phyloP scores from a whole-genome alignment of 2,888 invertebrate genomes.

The Aethes cnicana region DNA sequence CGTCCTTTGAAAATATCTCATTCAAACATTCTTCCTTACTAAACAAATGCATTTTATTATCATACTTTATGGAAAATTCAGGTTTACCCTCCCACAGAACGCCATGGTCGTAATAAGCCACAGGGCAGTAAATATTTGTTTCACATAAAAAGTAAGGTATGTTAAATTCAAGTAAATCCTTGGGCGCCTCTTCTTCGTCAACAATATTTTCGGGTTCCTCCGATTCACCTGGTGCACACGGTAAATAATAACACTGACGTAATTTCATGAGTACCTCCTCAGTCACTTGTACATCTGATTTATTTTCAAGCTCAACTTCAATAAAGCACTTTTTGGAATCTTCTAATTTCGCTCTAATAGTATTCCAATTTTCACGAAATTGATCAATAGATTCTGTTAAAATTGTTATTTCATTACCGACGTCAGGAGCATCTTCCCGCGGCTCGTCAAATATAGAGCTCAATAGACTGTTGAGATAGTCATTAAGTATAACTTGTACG shows the following conservation, averaged over 20 bases:
- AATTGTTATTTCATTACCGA: conserved; percentile 34
- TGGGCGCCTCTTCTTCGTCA: conserved; percentile 46
- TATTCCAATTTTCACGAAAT: conserved; percentile 65
- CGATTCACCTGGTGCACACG: conserved; percentile 50
- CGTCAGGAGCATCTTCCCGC: conserved; percentile 39
- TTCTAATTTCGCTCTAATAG: conserved; percentile 67
- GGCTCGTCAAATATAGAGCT: conserved; percentile 39
- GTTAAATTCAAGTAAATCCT: conserved; percentile 55
- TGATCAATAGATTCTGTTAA: conserved; percentile 58
- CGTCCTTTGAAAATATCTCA: conserved; percentile 73
- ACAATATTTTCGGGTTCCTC: conserved; percentile 46
- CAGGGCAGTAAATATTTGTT: conserved; percentile 83
- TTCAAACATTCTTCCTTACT: conserved; percentile 69
- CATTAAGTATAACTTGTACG: conserved; percentile 47
- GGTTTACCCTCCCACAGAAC: conserved; percentile 84
- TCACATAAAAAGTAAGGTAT: conserved; percentile 76
- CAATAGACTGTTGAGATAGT: conserved; percentile 40
- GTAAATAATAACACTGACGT: conserved; percentile 58
- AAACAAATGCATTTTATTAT: conserved; percentile 80
- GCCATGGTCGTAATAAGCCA: conserved; percentile 76
- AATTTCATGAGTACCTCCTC: conserved; percentile 61
- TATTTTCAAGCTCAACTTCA: conserved; percentile 72
- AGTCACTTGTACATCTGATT: conserved; percentile 61
- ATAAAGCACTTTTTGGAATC: conserved; percentile 60
- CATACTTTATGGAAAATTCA: conserved; percentile 74